phyloP scores from a whole-genome alignment of 2,113 vertebrate species.

The Varanus salvator region DNA sequence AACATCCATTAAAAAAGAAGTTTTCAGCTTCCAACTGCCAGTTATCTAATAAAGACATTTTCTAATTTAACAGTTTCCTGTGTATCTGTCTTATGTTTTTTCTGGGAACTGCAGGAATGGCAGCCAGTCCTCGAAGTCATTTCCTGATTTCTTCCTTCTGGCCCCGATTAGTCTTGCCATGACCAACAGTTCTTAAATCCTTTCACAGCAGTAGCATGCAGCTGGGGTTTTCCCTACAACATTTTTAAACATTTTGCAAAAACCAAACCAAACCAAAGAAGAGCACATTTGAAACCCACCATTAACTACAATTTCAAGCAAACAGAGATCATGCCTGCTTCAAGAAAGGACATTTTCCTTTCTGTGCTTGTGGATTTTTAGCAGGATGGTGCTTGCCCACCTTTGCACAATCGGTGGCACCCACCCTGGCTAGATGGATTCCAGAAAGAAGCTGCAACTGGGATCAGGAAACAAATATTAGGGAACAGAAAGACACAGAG shows the following conservation, averaged over 20 bases:
- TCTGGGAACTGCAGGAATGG: constrained; percentile 36
- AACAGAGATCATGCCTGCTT: background rate
- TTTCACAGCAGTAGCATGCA: constrained; percentile 36
- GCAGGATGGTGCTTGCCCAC: background rate
- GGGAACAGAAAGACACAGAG: too few species aligned
- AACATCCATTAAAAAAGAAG: constrained; percentile 27
- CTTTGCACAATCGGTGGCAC: too few species aligned
- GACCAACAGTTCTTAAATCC: constrained; percentile 46
- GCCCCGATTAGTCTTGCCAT: constrained; percentile 26
- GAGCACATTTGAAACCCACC: constrained; percentile 25
- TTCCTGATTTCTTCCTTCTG: constrained; percentile 56
- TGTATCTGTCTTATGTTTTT: constrained; percentile 48
- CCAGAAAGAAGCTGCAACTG: too few species aligned
- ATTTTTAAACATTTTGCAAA: constrained; percentile 15
- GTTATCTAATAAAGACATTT: constrained; percentile 69
- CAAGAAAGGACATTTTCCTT: background rate
- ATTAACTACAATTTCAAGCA: constrained; percentile 35
- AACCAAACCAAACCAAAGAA: constrained; percentile 12
- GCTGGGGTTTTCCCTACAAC: constrained; percentile 28
- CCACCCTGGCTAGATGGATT: too few species aligned
- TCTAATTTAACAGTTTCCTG: constrained; percentile 68
- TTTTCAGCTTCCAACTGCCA: constrained; percentile 44
- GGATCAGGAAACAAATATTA: too few species aligned
- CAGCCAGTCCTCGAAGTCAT: constrained; percentile 52
- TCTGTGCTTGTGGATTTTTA: background rate